Conservation (phyloP, 2,113 vertebrate genomes). For the Scopus umbretta region DNA sequence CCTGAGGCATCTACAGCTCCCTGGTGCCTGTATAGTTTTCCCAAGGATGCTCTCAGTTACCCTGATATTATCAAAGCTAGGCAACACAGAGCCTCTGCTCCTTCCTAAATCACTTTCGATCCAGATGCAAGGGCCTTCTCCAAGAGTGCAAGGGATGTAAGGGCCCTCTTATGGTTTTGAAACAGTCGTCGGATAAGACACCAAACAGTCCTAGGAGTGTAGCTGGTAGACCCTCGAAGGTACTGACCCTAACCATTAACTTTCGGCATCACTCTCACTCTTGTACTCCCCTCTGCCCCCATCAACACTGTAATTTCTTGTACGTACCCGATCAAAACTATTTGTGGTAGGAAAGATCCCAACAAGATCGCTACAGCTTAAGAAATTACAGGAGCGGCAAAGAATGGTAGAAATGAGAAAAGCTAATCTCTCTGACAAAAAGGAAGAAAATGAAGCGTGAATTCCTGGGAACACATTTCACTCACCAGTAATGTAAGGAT, state of each 20-base stretch:
- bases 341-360: not conserved
- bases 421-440: not conserved
- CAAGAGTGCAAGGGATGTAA: not conserved
- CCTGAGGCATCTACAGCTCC: constrained; percentile 11
- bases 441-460: not conserved
- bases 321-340: not conserved
- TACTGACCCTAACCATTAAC: not conserved
- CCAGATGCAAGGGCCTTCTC: not conserved
- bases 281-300: not conserved
- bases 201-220: not conserved
- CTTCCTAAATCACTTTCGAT: not conserved
- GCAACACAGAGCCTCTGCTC: not conserved
- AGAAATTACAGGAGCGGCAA: not conserved
- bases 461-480: not conserved
- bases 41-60: not conserved
- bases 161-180: not conserved
- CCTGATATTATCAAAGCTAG: not conserved
- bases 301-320: not conserved
- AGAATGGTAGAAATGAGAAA: not conserved
- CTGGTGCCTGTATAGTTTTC: not conserved
- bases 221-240: not conserved
- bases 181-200: not conserved
- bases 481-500: not conserved
- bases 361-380: not conserved
- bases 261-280: not conserved